Evolutionary conservation across 2,113 vertebrate species (phyloP), one percentile per base, ranked within the genome.

Genomic region (Struthio camelus): DNA sequence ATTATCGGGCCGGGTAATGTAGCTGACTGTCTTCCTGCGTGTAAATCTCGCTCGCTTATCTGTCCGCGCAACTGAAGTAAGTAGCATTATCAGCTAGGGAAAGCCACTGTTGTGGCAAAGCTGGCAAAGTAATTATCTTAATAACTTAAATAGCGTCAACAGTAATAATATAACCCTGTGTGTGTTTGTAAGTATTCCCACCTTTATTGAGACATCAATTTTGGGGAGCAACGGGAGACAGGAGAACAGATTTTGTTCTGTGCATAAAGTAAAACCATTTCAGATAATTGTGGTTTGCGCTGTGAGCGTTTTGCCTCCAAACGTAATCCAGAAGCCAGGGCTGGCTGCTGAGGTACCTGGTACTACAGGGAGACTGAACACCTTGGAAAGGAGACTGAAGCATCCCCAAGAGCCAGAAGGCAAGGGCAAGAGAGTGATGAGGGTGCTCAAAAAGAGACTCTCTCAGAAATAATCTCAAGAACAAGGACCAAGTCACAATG

Each of bases 61-160:
- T 2, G 2, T 89, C 73, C 65, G 67, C 18, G 6, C 32, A 22
- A 46, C 70, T 72, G 82, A 72, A 76, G 19, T 54, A 36, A 64
- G 73, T 91, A 10, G 94, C 3, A 1, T 14, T 48, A 56, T 75
- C 67, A 65, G 85, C 87, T 53, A 22, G 17, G 69, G 23, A 30
- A 85, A 95, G 71, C n/a, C 15, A 1, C 64, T 27, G 32, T 34
- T 24, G 59, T 54, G 94, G 92, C 85, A 24, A 87, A 82, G 36
- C 91, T 87, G 87, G 84, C 66, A 30, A 80, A 67, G 76, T 80
- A 90, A 91, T 96, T 94, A 87, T 27, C 65, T 54, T 92, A 90
- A 95, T 78, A 86, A 86, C 84, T 69, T 73, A 48, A 95, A 40
- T 10, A 77, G 80, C 80, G 54, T 14, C 91, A 34, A 61, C 59